These are phyloP conservation scores for Dolichotis patagonum DNA, from an alignment of 2,113 vertebrate species.

Conservation along the genomic window DNA sequence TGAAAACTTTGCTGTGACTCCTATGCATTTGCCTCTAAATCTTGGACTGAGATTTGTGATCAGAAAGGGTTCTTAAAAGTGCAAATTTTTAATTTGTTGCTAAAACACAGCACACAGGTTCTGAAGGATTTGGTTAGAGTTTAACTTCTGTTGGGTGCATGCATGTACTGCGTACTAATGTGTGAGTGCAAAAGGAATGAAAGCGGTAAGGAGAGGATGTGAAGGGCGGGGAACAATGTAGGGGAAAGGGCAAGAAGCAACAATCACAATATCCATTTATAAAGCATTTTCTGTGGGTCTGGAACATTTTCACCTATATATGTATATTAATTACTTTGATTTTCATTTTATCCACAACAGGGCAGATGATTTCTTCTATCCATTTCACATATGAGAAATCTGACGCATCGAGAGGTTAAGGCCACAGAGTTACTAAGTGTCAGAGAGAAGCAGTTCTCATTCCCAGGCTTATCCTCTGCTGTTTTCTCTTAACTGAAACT, in stretches of 20 bases:
- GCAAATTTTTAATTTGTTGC: not conserved
- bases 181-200: not conserved
- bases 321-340: not conserved
- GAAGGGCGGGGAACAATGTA: not conserved
- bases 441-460: not conserved
- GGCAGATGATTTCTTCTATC: not conserved
- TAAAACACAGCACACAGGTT: not conserved
- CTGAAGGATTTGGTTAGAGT: not conserved
- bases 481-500: not conserved
- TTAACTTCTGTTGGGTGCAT: not conserved
- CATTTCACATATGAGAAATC: not conserved
- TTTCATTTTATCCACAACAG: not conserved
- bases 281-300: not conserved
- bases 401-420: not conserved
- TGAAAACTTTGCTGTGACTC: not conserved
- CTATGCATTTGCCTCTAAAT: not conserved
- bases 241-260: not conserved
- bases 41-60: not conserved
- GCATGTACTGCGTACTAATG: not conserved
- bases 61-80: not conserved
- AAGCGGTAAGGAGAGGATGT: not conserved
- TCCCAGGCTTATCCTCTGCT: not conserved
- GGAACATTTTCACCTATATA: not conserved
- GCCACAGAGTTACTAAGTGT: not conserved
- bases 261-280: not conserved